These are phyloP conservation scores for Pyxicephalus adspersus DNA, from an alignment of 2,113 vertebrate genomes.

Conservation along the genomic window DNA sequence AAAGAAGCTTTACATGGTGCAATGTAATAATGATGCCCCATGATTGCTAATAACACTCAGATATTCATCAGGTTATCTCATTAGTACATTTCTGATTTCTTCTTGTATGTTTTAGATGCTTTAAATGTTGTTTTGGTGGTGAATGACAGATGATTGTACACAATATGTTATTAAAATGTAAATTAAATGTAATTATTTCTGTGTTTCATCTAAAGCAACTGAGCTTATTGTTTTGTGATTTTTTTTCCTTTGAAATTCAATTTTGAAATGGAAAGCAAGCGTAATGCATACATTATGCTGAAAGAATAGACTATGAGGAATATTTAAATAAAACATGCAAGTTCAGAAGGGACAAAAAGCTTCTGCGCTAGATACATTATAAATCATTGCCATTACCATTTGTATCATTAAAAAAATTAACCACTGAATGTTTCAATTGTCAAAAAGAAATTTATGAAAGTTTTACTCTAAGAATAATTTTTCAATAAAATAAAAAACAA, in stretches of 20 bases:
- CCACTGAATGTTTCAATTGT: conserved; percentile 46
- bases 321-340: conserved; percentile 86
- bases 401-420: conserved; percentile 35
- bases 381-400: conserved; percentile 54
- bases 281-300: conserved; percentile 76
- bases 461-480: conserved; percentile 50
- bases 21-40: no score
- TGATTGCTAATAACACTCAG: neutral
- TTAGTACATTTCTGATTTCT: neutral
- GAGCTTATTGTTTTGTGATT: conserved; percentile 76
- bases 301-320: conserved; percentile 77
- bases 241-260: conserved; percentile 74
- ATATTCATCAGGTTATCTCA: neutral
- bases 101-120: conserved; percentile 1
- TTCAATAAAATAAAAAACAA: conserved; percentile 35
- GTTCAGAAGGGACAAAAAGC: conserved; percentile 74
- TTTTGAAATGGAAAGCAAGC: conserved; percentile 78
- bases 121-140: conserved; percentile 76
- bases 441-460: conserved; percentile 47
- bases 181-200: conserved; percentile 84
- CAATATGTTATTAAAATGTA: conserved; percentile 87
- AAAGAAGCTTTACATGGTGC: no score
- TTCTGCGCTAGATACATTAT: conserved; percentile 65
- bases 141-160: conserved; percentile 80
- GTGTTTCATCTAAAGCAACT: conserved; percentile 82